Conservation (phyloP, 1,140 invertebrate species). For the Bathynomus jamesi region DNA sequence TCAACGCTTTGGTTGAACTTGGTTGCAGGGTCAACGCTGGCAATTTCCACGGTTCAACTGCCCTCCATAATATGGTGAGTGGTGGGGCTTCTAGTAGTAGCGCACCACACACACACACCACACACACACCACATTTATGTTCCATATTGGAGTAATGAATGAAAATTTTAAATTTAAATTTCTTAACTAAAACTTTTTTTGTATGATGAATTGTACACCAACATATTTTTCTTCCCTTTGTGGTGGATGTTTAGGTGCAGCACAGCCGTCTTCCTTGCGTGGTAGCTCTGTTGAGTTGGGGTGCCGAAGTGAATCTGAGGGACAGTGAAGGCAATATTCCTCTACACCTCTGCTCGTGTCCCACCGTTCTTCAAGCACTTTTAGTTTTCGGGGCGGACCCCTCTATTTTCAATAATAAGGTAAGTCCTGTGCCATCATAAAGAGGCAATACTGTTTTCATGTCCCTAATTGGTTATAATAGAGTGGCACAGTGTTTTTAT, state of each 20-base stretch:
- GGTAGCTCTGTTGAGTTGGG: conserved; percentile 58
- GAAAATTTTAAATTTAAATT: too few species aligned
- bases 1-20: conserved; percentile 66
- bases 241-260: too few species aligned
- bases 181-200: too few species aligned
- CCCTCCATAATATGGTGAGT: conserved; percentile 74
- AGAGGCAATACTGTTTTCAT: not conserved
- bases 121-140: too few species aligned
- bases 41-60: conserved; percentile 74
- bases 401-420: conserved; percentile 59
- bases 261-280: conserved; percentile 67
- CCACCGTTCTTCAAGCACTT: conserved; percentile 66
- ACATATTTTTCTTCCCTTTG: too few species aligned
- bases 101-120: too few species aligned
- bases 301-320: conserved; percentile 44
- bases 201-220: too few species aligned
- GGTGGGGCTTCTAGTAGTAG: too few species aligned
- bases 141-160: too few species aligned
- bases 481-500: not conserved
- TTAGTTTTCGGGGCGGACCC: conserved; percentile 86
- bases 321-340: conserved; percentile 73
- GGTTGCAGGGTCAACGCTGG: conserved; percentile 75
- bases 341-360: conserved; percentile 62
- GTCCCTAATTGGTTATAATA: not conserved
- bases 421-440: not conserved